These are phyloP conservation scores for Melanogrammus aeglefinus DNA, from an alignment of 2,797 vertebrate genomes.

Conservation along the genomic window DNA sequence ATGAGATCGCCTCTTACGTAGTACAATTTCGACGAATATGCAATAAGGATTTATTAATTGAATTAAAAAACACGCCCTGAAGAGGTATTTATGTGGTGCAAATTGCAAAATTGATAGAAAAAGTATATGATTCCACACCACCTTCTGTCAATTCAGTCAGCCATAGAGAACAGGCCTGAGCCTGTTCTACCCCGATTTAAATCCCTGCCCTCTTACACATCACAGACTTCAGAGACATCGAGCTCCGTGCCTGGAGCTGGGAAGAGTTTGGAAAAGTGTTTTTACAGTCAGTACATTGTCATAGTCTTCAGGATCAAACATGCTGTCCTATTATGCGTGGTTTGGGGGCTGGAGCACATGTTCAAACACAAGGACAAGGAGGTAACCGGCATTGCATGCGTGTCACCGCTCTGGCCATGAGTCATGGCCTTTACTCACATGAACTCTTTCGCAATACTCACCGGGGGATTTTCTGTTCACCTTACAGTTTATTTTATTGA, in stretches of 20 bases:
- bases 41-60: not conserved
- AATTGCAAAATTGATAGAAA: not conserved
- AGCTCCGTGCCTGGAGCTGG: slow-evolving; percentile 18
- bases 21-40: not conserved
- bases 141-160: not conserved
- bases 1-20: not conserved
- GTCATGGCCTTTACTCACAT: slow-evolving; percentile 30
- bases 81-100: not conserved
- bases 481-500: not conserved
- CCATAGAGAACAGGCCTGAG: slow-evolving; percentile 37
- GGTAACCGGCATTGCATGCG: not conserved
- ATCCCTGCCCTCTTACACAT: slow-evolving; percentile 15
- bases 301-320: slow-evolving; percentile 62
- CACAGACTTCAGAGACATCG: slow-evolving; percentile 19
- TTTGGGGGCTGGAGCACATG: slow-evolving; percentile 26
- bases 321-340: slow-evolving; percentile 46
- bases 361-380: slow-evolving; percentile 36
- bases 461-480: not conserved
- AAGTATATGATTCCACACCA: not conserved
- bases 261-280: slow-evolving; percentile 18
- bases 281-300: slow-evolving; percentile 24
- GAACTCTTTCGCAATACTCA: not conserved
- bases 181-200: slow-evolving; percentile 42
- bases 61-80: not conserved
- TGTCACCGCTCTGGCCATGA: slow-evolving; percentile 31